phyloP scores from a whole-genome alignment of 2,797 vertebrate species.

The Argyrosomus regius region DNA sequence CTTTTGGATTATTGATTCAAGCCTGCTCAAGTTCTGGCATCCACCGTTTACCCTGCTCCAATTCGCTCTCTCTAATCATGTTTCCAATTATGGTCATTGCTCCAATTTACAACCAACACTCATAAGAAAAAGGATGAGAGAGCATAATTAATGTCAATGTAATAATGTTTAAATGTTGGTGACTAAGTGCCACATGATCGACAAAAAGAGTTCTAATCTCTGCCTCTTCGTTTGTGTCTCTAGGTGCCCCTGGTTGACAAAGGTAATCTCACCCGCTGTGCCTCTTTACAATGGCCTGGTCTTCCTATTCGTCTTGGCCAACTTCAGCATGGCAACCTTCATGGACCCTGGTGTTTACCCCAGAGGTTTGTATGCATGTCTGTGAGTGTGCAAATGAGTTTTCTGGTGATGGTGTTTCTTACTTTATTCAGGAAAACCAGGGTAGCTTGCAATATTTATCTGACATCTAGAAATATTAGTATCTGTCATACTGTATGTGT shows the following conservation, averaged over 20 bases:
- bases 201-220: neutral
- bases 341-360: conserved; percentile 99
- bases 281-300: conserved; percentile 98
- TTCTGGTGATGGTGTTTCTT: neutral
- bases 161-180: neutral
- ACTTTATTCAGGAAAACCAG: neutral
- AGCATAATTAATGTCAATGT: neutral
- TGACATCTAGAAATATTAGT: conserved; percentile 11
- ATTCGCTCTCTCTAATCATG: conserved; percentile 6
- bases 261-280: conserved; percentile 93
- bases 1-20: conserved; percentile 7
- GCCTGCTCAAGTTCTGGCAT: neutral
- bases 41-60: neutral
- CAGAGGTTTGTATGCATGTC: conserved; percentile 83
- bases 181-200: neutral
- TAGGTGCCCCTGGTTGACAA: conserved; percentile 98
- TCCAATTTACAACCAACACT: neutral
- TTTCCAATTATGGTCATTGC: conserved; percentile 10
- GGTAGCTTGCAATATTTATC: neutral
- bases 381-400: neutral
- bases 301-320: conserved; percentile 98
- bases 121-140: neutral
- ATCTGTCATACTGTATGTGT: neutral
- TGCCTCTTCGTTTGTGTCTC: conserved; percentile 25
- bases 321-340: conserved; percentile 99